Evolutionary conservation across 37 sponge, comb jelly and placozoan species (phyloP).

Genomic region (Haliclona indistincta): DNA sequence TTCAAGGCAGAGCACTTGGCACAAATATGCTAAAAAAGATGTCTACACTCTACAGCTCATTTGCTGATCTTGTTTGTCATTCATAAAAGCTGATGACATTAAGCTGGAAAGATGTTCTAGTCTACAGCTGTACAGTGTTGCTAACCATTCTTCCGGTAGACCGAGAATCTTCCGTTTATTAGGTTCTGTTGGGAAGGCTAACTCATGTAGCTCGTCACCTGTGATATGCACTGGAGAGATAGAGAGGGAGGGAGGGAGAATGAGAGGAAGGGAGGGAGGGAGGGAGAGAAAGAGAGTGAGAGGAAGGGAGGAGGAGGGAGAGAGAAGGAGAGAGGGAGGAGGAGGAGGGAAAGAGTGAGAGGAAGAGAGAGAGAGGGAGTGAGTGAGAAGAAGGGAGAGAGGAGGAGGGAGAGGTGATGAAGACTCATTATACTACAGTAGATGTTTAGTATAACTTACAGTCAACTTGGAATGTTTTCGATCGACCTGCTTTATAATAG

Average conservation of each 20-base stretch:
- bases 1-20: no score
- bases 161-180: slow-evolving; percentile 32
- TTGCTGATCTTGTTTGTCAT: no score
- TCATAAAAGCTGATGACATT: no score
- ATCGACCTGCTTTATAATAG: slow-evolving; percentile 14
- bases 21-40: no score
- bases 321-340: not conserved
- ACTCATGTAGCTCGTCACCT: slow-evolving; percentile 45
- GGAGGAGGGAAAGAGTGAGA: not conserved
- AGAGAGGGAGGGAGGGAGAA: not conserved
- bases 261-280: no score
- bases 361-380: no score
- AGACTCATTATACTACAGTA: not conserved
- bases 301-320: not conserved
- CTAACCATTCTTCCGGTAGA: slow-evolving; percentile 49
- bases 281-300: not conserved
- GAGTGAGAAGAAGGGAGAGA: not conserved
- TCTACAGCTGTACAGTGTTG: no score
- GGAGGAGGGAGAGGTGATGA: not conserved
- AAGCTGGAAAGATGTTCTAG: no score
- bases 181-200: slow-evolving; percentile 32
- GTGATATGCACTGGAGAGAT: slow-evolving; percentile 30
- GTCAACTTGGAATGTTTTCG: slow-evolving; percentile 58
- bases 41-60: no score
- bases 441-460: slow-evolving; percentile 7